A percentile compares a stretch with the other conserved stretches of the same genome.
phyloP scores from a whole-genome alignment of 2,888 invertebrate genomes.

The Mesochorus sp. region DNA sequence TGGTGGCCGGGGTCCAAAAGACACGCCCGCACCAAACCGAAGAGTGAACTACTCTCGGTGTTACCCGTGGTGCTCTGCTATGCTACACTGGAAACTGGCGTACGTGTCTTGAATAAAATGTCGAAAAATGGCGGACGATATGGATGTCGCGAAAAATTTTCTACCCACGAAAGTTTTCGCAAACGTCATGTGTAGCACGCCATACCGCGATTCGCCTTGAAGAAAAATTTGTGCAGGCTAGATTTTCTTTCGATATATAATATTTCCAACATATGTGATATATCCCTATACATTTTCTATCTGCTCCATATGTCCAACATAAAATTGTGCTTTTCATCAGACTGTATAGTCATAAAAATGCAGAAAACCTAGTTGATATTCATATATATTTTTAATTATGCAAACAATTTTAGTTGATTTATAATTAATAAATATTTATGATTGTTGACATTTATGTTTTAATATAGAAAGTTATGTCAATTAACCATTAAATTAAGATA shows the following conservation, averaged over 20 bases:
- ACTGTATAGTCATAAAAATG: neutral
- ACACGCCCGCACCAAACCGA: conserved; percentile 18
- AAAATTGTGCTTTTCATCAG: neutral
- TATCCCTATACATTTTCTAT: neutral
- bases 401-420: neutral
- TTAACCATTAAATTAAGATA: no score
- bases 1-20: conserved; percentile 39
- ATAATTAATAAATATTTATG: neutral
- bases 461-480: no score
- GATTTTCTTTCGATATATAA: conserved; percentile 32
- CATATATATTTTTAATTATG: no score
- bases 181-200: conserved; percentile 42
- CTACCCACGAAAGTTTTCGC: conserved; percentile 47
- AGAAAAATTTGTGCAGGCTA: conserved; percentile 23
- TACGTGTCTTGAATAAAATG: conserved; percentile 54
- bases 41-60: conserved; percentile 32
- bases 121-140: conserved; percentile 28
- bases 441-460: no score
- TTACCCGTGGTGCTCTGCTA: conserved; percentile 22
- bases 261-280: neutral
- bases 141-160: conserved; percentile 45
- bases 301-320: neutral
- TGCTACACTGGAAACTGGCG: conserved; percentile 33
- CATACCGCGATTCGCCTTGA: conserved; percentile 22
- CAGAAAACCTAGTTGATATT: neutral